phyloP scores from a whole-genome alignment of 2,113 vertebrate species.

The Paedocypris sp. region DNA sequence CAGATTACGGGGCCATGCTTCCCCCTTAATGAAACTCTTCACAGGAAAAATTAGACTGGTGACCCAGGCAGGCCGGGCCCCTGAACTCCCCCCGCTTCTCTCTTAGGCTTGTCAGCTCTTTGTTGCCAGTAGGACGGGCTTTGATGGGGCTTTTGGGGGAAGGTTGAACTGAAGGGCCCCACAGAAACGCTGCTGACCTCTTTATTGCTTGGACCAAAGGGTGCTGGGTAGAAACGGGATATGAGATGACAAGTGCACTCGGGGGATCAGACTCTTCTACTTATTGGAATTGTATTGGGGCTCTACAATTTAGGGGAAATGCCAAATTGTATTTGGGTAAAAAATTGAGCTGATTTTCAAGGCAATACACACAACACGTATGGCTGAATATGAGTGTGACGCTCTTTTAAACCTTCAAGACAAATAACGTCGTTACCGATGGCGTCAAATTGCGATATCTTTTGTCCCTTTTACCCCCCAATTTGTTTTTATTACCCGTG shows the following conservation, averaged over 20 bases:
- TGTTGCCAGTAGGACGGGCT: slow-evolving; percentile 35
- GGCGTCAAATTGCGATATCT: too few species aligned
- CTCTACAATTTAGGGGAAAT: too few species aligned
- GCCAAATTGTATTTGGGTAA: too few species aligned
- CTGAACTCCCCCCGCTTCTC: slow-evolving; percentile 24
- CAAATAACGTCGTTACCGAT: too few species aligned
- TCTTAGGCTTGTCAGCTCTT: slow-evolving; percentile 35
- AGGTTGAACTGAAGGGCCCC: slow-evolving; percentile 28
- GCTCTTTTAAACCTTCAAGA: too few species aligned
- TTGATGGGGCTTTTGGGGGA: slow-evolving; percentile 33
- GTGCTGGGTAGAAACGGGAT: slow-evolving; percentile 27
- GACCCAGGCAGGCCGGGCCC: slow-evolving; percentile 31
- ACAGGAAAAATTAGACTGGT: slow-evolving; percentile 37
- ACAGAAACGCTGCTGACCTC: slow-evolving; percentile 17
- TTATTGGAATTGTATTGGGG: too few species aligned
- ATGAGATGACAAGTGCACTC: slow-evolving; percentile 26
- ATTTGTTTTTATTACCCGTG: too few species aligned
- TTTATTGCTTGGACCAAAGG: slow-evolving; percentile 28
- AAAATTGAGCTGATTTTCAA: too few species aligned
- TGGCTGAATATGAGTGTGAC: too few species aligned
- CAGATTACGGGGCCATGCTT: slow-evolving; percentile 31
- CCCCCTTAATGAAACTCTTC: slow-evolving; percentile 41
- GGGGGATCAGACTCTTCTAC: neutral
- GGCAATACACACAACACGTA: too few species aligned
- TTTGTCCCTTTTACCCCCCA: too few species aligned